Evolutionary conservation across 2,113 vertebrate species (phyloP).

Genomic region (Lipophrys pholis): DNA sequence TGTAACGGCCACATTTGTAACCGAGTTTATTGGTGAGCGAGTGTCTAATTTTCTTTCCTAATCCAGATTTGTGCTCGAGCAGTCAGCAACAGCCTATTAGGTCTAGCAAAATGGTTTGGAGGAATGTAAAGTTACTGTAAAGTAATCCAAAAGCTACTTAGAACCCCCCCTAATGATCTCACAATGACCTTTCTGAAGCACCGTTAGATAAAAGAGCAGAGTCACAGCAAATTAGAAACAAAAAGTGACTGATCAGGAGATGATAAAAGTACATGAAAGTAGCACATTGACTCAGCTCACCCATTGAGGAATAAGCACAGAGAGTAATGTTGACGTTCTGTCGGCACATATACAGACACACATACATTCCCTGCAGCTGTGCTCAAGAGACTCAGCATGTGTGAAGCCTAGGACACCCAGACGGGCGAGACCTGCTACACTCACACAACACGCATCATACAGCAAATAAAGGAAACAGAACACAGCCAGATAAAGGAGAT

Average conservation of each 20-base stretch:
- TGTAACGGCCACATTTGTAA: no score
- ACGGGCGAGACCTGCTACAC: conserved; percentile 41
- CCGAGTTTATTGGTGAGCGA: no score
- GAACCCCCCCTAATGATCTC: no score
- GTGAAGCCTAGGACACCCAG: conserved; percentile 46
- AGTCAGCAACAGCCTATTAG: no score
- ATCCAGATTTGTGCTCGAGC: no score
- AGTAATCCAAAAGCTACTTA: no score
- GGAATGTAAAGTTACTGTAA: no score
- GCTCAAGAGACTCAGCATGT: conserved; percentile 42
- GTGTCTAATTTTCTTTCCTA: no score
- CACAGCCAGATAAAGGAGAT: conserved; percentile 70
- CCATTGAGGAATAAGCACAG: conserved; percentile 58
- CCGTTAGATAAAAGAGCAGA: conserved; percentile 31
- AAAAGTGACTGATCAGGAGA: conserved; percentile 50
- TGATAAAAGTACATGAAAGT: conserved; percentile 53
- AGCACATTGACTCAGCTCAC: conserved; percentile 64
- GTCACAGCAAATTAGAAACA: conserved; percentile 72
- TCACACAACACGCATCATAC: conserved; percentile 14
- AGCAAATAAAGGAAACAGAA: conserved; percentile 31
- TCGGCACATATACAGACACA: conserved; percentile 41
- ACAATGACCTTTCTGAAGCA: no score
- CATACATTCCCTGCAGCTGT: conserved; percentile 63
- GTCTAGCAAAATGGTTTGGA: no score
- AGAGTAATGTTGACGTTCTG: conserved; percentile 49